A percentile compares a stretch with the other conserved stretches of the same genome.
Evolutionary conservation across 1,140 invertebrate genomes (phyloP).

Genomic region (Battus philenor): DNA sequence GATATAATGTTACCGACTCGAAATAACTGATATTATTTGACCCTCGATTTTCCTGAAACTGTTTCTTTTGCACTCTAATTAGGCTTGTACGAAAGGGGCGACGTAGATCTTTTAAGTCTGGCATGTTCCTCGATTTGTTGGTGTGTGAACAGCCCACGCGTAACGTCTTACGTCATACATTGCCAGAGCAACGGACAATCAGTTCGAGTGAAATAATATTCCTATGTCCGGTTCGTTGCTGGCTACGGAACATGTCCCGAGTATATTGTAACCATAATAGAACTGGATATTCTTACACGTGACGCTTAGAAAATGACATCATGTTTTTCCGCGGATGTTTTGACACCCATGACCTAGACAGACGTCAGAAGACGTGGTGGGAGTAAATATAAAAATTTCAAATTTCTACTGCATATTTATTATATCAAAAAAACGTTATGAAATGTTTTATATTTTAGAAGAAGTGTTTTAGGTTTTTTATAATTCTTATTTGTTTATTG

Average conservation of each 20-base stretch:
- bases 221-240: conserved; percentile 13
- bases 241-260: not conserved
- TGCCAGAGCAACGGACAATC: conserved; percentile 34
- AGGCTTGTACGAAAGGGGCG: conserved; percentile 5
- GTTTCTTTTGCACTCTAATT: conserved; percentile 19
- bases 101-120: conserved; percentile 32
- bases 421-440: too few species aligned
- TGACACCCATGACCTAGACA: conserved; percentile 15
- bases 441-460: too few species aligned
- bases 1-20: conserved; percentile 65
- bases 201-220: conserved; percentile 2
- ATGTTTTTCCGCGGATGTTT: conserved; percentile 10
- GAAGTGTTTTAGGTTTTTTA: too few species aligned
- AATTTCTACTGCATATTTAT: too few species aligned
- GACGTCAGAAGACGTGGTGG: conserved; percentile 5
- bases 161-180: conserved; percentile 39
- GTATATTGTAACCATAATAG: conserved; percentile 4
- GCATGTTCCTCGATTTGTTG: conserved; percentile 33
- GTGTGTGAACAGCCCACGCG: conserved; percentile 42
- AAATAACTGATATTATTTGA: conserved; percentile 42
- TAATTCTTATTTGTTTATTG: too few species aligned
- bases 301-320: conserved; percentile 2
- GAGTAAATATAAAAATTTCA: too few species aligned
- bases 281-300: conserved; percentile 10
- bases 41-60: conserved; percentile 22